phyloP scores from a whole-genome alignment of 2,888 invertebrate species.

The Sylvicola cinctus region DNA sequence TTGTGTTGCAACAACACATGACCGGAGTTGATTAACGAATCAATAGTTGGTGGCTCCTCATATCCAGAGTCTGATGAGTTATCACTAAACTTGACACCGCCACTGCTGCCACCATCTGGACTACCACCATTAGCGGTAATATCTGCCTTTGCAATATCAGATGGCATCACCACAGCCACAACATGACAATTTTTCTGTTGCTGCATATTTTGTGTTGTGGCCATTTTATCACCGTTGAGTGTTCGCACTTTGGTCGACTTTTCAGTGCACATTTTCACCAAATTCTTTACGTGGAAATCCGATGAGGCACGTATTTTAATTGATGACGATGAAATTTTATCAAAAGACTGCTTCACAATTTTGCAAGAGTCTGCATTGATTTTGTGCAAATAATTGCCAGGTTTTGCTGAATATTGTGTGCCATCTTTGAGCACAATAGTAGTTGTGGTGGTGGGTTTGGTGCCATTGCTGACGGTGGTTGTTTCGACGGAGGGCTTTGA shows the following conservation, averaged over 20 bases:
- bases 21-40: too few species aligned
- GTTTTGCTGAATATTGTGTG: slow-evolving; percentile 4
- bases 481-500: too few species aligned
- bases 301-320: slow-evolving; percentile 12
- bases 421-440: slow-evolving; percentile 5
- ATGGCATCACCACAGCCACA: too few species aligned
- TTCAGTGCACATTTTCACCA: slow-evolving; percentile 8
- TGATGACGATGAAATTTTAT: too few species aligned
- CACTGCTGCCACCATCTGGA: too few species aligned
- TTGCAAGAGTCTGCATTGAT: slow-evolving; percentile 14
- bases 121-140: too few species aligned
- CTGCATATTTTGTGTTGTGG: slow-evolving; percentile 2
- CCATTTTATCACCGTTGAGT: too few species aligned
- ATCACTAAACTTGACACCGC: slow-evolving; percentile 32
- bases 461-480: too few species aligned
- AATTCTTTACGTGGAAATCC: slow-evolving; percentile 9
- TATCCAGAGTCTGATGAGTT: slow-evolving; percentile 55
- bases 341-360: slow-evolving; percentile 15
- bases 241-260: slow-evolving; percentile 1
- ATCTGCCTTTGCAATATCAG: slow-evolving; percentile 1
- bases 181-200: slow-evolving; percentile 1
- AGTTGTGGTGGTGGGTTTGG: slow-evolving; percentile 2
- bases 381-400: slow-evolving; percentile 12
- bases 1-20: too few species aligned
- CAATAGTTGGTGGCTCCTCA: too few species aligned